A percentile compares a stretch with the other conserved stretches of the same genome.
Evolutionary conservation across 2,888 invertebrate species (phyloP).

Genomic region (Drosophila meridionalis): DNA sequence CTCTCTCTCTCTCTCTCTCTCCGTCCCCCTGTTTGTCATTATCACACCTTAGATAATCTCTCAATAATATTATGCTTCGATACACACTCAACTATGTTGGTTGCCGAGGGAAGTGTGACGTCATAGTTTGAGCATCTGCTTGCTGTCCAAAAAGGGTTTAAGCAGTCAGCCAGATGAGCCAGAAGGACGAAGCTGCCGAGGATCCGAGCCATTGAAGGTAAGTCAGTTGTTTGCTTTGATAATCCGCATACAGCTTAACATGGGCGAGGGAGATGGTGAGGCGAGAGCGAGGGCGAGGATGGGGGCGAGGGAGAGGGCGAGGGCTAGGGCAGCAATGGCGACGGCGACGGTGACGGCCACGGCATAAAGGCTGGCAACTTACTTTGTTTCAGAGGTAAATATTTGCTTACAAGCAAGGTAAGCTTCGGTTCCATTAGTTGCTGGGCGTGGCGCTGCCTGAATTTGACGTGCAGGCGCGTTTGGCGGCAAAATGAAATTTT

Average conservation of each 20-base stretch:
- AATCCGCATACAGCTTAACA: slow-evolving; percentile 77
- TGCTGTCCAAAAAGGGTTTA: slow-evolving; percentile 12
- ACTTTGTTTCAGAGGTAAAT: slow-evolving; percentile 75
- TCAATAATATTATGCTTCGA: slow-evolving; percentile 1
- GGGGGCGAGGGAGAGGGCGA: neutral
- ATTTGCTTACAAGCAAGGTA: slow-evolving; percentile 78
- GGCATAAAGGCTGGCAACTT: slow-evolving; percentile 36
- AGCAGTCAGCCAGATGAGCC: slow-evolving; percentile 1
- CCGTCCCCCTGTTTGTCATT: neutral
- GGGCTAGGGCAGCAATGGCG: neutral
- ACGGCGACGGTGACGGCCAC: slow-evolving; percentile 1
- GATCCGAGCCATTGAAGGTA: slow-evolving; percentile 23
- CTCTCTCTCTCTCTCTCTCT: neutral
- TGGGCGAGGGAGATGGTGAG: slow-evolving; percentile 4
- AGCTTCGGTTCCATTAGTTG: slow-evolving; percentile 78
- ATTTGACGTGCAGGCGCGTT: slow-evolving; percentile 39
- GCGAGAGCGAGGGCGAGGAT: neutral
- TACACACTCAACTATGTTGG: neutral
- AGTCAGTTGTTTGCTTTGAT: slow-evolving; percentile 69
- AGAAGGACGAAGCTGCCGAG: slow-evolving; percentile 2
- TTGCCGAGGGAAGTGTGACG: neutral
- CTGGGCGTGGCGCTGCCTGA: slow-evolving; percentile 36
- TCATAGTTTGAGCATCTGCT: slow-evolving; percentile 5
- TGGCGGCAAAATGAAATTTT: slow-evolving; percentile 66
- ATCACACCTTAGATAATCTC: neutral